These are phyloP conservation scores for Teleiodes luculella DNA, from an alignment of 2,888 invertebrate genomes.

Conservation along the genomic window DNA sequence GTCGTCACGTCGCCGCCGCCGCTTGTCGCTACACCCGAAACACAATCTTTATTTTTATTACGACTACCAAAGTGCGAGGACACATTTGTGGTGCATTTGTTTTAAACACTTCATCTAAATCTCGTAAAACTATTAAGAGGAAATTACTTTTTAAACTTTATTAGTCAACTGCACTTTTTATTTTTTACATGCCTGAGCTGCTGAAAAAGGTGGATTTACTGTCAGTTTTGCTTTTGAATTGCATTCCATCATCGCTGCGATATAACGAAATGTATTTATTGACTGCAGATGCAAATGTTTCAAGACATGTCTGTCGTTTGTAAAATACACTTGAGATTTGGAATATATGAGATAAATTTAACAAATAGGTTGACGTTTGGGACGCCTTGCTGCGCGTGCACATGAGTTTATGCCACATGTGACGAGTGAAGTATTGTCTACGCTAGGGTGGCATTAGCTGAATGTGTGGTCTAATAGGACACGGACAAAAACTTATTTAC, in stretches of 20 bases:
- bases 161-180: neutral
- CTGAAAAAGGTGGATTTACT: too few species aligned
- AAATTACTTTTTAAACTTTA: neutral
- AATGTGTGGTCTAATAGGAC: slow-evolving; percentile 8
- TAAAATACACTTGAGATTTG: slow-evolving; percentile 9
- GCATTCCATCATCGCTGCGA: neutral
- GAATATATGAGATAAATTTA: slow-evolving; percentile 4
- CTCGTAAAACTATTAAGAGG: slow-evolving; percentile 63
- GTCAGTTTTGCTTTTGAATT: too few species aligned
- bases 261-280: neutral
- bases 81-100: slow-evolving; percentile 52
- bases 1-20: slow-evolving; percentile 62
- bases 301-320: slow-evolving; percentile 11
- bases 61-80: slow-evolving; percentile 32
- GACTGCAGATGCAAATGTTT: slow-evolving; percentile 13
- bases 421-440: slow-evolving; percentile 15
- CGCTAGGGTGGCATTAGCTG: slow-evolving; percentile 13
- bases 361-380: slow-evolving; percentile 14
- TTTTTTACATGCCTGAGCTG: too few species aligned
- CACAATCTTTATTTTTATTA: neutral
- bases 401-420: slow-evolving; percentile 11
- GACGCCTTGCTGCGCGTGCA: neutral
- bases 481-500: neutral
- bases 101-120: slow-evolving; percentile 49
- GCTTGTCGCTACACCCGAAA: neutral